Conservation (phyloP, 2,113 vertebrate species). For the Mesoclemmys tuberculata region DNA sequence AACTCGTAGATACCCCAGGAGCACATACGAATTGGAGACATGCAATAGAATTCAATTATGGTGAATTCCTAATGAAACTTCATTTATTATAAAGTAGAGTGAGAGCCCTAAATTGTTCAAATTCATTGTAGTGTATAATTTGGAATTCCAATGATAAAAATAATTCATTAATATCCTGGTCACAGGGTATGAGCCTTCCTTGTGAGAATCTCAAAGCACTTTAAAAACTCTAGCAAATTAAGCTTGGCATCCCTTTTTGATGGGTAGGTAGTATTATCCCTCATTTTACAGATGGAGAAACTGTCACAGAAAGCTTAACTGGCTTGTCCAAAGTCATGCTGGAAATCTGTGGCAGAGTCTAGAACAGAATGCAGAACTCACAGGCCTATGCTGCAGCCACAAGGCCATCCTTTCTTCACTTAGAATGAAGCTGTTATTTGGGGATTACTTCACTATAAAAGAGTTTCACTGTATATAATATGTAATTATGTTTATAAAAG, state of each 20-base stretch:
- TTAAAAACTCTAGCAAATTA: background rate
- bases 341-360: background rate
- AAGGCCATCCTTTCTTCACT: background rate
- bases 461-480: background rate
- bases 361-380: background rate
- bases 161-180: background rate
- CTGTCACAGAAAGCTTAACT: background rate
- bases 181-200: background rate
- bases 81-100: background rate
- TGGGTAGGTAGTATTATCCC: background rate
- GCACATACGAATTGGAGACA: background rate
- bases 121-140: background rate
- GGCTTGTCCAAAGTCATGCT: background rate
- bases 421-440: background rate
- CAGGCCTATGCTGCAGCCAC: rapidly evolving
- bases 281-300: background rate
- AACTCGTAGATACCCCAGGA: rapidly evolving
- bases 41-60: background rate
- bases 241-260: background rate
- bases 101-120: background rate
- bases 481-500: background rate
- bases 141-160: background rate
- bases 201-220: background rate
- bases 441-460: background rate
- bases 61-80: background rate